Percentiles rank a stretch among this genome's conserved stretches.
These are phyloP conservation scores for Hemaris fuciformis DNA, from an alignment of 2,888 invertebrate genomes.

Conservation along the genomic window DNA sequence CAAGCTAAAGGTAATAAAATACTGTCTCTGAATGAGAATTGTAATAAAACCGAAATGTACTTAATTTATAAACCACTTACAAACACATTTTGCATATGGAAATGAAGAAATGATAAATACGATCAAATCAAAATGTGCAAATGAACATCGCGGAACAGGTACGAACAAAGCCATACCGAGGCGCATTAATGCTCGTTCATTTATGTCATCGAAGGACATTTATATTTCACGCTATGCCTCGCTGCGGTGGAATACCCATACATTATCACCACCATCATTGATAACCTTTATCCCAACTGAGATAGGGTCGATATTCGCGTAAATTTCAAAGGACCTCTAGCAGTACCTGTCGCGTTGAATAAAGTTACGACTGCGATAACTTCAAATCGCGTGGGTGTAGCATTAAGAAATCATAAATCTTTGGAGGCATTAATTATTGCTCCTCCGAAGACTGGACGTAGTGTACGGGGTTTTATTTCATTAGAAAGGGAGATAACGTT, in stretches of 20 bases:
- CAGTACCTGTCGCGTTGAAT: constrained; percentile 41
- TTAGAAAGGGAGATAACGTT: constrained; percentile 58
- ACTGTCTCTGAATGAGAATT: no score
- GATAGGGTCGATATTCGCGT: constrained; percentile 23
- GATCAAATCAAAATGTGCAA: constrained; percentile 5
- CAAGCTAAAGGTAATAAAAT: no score
- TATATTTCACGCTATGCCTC: constrained; percentile 43
- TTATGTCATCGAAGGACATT: constrained; percentile 46
- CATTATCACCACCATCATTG: constrained; percentile 28
- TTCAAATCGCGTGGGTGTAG: constrained; percentile 60
- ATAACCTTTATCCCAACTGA: constrained; percentile 12
- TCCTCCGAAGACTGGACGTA: constrained; percentile 42
- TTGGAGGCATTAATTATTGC: constrained; percentile 63
- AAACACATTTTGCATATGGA: neutral
- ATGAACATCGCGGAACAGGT: neutral
- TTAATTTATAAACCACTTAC: neutral
- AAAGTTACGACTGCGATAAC: constrained; percentile 42
- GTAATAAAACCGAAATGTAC: neutral
- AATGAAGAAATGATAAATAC: neutral
- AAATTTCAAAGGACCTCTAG: constrained; percentile 24
- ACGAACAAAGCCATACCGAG: constrained; percentile 42
- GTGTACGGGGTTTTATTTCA: constrained; percentile 62
- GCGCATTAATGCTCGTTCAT: constrained; percentile 53
- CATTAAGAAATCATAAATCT: constrained; percentile 74
- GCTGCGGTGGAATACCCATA: constrained; percentile 31